Conservation (phyloP, 2,113 vertebrate genomes). For the Abramis brama region DNA sequence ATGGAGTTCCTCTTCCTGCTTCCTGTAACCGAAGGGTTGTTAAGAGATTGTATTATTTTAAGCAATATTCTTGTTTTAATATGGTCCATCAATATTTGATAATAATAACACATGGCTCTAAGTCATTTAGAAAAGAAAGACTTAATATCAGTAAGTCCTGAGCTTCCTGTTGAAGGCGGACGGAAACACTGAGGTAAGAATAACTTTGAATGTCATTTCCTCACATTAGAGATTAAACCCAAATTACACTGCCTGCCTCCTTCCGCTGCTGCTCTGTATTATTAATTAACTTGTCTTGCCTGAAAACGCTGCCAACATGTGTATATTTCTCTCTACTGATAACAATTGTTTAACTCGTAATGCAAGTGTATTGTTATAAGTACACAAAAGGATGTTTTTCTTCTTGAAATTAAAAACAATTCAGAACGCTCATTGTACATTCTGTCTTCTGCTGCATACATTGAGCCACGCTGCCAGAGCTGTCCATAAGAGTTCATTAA, state of each 20-base stretch:
- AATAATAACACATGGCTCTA: not conserved
- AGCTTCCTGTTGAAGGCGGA: constrained; percentile 8
- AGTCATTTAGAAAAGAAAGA: not conserved
- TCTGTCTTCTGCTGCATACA: not conserved
- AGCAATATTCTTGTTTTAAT: not conserved
- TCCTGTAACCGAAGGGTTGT: constrained; percentile 1
- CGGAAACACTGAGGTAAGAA: constrained; percentile 11
- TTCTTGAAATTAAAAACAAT: not conserved
- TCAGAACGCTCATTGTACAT: too few species aligned
- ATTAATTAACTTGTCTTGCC: constrained; percentile 45
- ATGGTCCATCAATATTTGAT: not conserved
- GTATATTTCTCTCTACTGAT: not conserved
- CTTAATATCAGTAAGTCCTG: constrained; percentile 17
- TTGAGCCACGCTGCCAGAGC: too few species aligned
- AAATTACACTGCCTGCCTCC: constrained; percentile 20
- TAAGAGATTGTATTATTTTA: not conserved
- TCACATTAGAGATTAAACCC: constrained; percentile 42
- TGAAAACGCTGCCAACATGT: constrained; percentile 20
- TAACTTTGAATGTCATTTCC: constrained; percentile 41
- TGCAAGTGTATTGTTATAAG: not conserved
- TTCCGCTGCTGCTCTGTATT: constrained; percentile 15
- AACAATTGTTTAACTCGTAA: constrained; percentile 15
- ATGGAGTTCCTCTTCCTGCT: not conserved
- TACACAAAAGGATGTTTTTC: not conserved
- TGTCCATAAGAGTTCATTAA: not conserved